Evolutionary conservation across 2,888 invertebrate species (phyloP).

Genomic region (Limnephilus rhombicus): DNA sequence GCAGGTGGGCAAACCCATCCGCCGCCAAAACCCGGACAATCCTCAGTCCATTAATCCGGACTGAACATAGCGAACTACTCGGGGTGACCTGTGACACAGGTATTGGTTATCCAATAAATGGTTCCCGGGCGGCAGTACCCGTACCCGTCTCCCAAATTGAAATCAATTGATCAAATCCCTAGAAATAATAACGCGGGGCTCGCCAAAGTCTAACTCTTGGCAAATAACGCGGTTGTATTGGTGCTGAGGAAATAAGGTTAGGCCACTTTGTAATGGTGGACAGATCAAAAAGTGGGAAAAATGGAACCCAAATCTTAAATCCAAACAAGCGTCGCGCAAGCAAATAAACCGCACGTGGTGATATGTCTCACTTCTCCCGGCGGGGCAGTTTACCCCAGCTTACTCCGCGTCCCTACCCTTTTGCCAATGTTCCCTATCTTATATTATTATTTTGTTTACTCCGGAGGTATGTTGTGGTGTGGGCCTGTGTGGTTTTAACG

Average conservation of each 20-base stretch:
- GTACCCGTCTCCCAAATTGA: no score
- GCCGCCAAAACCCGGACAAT: no score
- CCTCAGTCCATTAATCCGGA: no score
- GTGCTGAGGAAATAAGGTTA: neutral
- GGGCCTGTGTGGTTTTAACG: slow-evolving; percentile 28
- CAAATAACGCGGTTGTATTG: neutral
- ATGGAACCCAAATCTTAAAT: slow-evolving; percentile 35
- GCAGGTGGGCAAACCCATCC: no score
- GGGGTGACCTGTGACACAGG: no score
- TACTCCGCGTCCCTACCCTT: neutral
- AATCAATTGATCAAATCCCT: neutral
- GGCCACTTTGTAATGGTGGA: slow-evolving; percentile 15
- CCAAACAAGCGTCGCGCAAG: slow-evolving; percentile 25
- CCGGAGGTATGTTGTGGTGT: slow-evolving; percentile 46
- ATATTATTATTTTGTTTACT: slow-evolving; percentile 53
- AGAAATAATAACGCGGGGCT: neutral
- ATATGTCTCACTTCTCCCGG: slow-evolving; percentile 45
- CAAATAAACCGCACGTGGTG: slow-evolving; percentile 35
- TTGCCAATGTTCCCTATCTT: slow-evolving; percentile 19
- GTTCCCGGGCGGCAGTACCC: no score
- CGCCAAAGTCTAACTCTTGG: neutral
- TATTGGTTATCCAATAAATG: no score
- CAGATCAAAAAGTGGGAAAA: slow-evolving; percentile 13
- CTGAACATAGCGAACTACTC: no score
- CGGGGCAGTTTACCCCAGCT: slow-evolving; percentile 14